A percentile compares a stretch with the other conserved stretches of the same genome.
phyloP scores from a whole-genome alignment of 2,888 invertebrate genomes.

The Brachynemurus nebulosus region DNA sequence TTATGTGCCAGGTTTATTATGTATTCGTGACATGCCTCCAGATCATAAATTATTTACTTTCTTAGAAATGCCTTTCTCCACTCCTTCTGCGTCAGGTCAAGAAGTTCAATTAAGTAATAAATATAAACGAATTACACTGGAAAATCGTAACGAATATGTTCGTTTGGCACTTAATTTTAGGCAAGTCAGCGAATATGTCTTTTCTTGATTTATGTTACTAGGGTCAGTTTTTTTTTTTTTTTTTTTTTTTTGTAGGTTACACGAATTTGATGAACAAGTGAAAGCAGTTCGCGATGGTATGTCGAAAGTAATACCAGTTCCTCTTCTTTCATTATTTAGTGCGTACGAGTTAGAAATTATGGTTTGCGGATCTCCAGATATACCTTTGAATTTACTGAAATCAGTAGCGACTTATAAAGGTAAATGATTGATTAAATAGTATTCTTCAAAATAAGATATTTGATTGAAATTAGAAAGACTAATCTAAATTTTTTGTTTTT shows the following conservation, averaged over 20 bases:
- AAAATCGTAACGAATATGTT: conserved; percentile 72
- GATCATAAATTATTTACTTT: conserved; percentile 66
- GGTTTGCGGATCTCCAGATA: conserved; percentile 95
- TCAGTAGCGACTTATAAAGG: conserved; percentile 95
- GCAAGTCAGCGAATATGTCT: too few relatives aligned
- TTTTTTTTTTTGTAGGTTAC: conserved; percentile 80
- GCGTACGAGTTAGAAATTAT: conserved; percentile 88
- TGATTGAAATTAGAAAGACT: too few relatives aligned
- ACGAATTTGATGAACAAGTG: conserved; percentile 83
- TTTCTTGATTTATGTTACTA: too few relatives aligned
- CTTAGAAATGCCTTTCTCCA: conserved; percentile 86
- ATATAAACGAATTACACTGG: conserved; percentile 73
- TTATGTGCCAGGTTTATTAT: conserved; percentile 84
- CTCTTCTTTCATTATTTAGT: conserved; percentile 78
- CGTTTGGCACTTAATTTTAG: conserved; percentile 81
- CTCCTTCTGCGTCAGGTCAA: conserved; percentile 79
- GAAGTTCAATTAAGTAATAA: conserved; percentile 76
- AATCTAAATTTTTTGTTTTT: too few relatives aligned
- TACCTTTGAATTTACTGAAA: conserved; percentile 75
- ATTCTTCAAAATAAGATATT: not conserved
- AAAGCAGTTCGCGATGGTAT: conserved; percentile 86
- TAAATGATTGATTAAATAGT: conserved; percentile 21
- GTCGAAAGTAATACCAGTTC: conserved; percentile 87
- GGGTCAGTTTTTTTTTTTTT: too few relatives aligned
- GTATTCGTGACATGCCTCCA: conserved; percentile 81